Evolutionary conservation across 1,140 invertebrate genomes (phyloP).

Genomic region (Zaprionus taronus): DNA sequence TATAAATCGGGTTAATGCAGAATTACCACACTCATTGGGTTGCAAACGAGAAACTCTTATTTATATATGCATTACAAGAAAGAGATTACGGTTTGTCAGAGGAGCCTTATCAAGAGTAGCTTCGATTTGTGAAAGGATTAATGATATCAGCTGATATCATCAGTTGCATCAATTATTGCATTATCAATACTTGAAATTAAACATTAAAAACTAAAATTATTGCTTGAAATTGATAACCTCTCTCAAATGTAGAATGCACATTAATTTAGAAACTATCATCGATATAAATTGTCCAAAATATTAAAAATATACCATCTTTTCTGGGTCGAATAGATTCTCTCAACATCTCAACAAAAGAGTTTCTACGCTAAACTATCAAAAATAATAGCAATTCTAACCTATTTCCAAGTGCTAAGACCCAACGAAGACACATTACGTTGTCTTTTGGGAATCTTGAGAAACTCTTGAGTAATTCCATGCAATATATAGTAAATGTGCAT

Average conservation of each 20-base stretch:
- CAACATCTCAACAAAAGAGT: background rate
- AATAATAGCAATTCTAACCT: background rate
- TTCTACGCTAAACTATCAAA: background rate
- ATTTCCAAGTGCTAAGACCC: background rate
- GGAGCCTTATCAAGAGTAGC: background rate
- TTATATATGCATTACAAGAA: background rate
- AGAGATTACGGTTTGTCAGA: background rate
- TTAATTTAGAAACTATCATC: background rate
- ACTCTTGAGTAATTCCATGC: background rate
- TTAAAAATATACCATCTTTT: background rate
- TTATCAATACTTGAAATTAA: too few relatives aligned
- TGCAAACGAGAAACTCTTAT: background rate
- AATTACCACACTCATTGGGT: background rate
- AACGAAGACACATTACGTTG: background rate
- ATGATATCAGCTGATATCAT: too few relatives aligned
- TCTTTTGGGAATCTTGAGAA: background rate
- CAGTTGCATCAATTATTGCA: too few relatives aligned
- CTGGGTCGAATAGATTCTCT: background rate
- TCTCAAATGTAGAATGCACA: background rate
- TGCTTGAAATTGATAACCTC: too few relatives aligned
- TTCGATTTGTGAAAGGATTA: too few relatives aligned
- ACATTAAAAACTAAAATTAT: too few relatives aligned
- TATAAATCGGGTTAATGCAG: background rate
- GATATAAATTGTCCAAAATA: background rate
- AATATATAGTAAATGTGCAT: background rate